Conservation (phyloP, 2,888 invertebrate genomes). For the Callyntrura sp. region DNA sequence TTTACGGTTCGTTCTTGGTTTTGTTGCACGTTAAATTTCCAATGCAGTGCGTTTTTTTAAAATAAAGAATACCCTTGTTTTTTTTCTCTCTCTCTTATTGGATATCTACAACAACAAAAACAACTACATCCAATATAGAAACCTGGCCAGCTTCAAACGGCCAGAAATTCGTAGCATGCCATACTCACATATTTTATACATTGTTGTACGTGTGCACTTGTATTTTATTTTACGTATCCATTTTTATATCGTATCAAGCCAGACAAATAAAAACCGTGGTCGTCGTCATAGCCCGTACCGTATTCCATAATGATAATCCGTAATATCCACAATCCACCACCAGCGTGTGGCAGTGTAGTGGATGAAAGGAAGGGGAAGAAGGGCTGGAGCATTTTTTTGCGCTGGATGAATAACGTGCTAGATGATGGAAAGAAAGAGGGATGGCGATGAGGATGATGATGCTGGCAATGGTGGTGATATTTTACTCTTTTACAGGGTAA, state of each 20-base stretch:
- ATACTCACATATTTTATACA: neutral
- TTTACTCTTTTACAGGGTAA: neutral
- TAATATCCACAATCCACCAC: neutral
- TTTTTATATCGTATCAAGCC: no score
- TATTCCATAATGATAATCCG: neutral
- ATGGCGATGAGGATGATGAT: neutral
- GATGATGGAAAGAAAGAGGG: conserved; percentile 31
- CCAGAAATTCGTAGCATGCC: neutral
- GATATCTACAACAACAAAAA: neutral
- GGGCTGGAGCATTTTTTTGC: neutral
- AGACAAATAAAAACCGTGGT: neutral
- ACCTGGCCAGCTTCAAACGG: neutral
- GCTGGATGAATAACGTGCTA: conserved; percentile 50
- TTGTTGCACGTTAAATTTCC: neutral
- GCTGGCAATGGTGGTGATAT: neutral
- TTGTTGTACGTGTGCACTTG: neutral
- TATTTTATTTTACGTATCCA: no score
- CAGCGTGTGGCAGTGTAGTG: no score
- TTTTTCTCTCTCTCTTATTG: no score
- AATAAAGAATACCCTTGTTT: no score
- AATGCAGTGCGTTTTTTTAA: neutral
- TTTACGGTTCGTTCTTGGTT: neutral
- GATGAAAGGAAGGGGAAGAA: neutral
- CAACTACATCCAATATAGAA: no score
- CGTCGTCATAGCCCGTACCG: neutral